Evolutionary conservation across 2,797 vertebrate genomes (phyloP).

Genomic region (Acestrorhynchus altus): DNA sequence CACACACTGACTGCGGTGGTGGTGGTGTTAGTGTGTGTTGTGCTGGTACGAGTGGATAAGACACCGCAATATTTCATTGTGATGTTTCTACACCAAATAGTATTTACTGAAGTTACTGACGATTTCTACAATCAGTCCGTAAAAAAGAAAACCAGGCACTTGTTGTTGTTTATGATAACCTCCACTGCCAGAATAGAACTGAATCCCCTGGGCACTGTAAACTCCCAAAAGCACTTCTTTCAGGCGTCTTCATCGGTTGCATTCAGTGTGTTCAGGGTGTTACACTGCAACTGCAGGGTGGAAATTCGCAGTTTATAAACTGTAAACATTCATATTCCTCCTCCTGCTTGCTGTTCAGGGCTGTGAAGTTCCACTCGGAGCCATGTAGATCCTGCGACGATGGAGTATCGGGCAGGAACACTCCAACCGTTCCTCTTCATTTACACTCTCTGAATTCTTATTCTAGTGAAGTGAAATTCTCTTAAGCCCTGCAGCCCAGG

Average conservation of each 20-base stretch:
- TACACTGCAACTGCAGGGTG: not conserved
- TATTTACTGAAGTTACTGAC: no score
- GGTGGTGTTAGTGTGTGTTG: no score
- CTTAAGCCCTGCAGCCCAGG: not conserved
- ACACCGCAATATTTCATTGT: no score
- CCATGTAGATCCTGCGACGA: not conserved
- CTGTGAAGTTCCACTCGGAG: not conserved
- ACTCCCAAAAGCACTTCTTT: not conserved
- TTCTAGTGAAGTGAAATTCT: not conserved
- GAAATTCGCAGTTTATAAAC: not conserved
- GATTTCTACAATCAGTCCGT: no score
- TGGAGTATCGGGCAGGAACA: not conserved
- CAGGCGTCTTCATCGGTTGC: not conserved
- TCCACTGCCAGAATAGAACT: not conserved
- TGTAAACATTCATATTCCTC: not conserved
- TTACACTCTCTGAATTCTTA: not conserved
- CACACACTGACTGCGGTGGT: no score
- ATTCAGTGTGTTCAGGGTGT: not conserved
- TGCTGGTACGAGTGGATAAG: no score
- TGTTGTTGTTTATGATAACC: not conserved
- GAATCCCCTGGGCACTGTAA: not conserved
- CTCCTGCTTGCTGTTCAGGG: not conserved
- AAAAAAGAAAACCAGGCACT: not conserved
- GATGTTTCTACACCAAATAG: no score
- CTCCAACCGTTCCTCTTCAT: not conserved